phyloP scores from a whole-genome alignment of 2,888 invertebrate species.

The Rhingia rostrata region DNA sequence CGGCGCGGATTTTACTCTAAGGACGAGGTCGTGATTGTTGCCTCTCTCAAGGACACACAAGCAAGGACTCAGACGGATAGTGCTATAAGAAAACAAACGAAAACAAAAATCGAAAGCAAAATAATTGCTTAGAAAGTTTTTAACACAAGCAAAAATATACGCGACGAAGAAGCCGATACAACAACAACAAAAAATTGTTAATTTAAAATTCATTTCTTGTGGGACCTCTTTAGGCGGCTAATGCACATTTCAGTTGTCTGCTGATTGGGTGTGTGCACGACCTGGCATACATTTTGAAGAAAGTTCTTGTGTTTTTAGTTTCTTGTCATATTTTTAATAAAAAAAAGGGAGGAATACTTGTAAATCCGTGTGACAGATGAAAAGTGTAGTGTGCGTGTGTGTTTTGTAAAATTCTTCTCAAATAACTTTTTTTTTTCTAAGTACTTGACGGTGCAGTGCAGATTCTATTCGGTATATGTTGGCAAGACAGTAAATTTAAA shows the following conservation, averaged over 20 bases:
- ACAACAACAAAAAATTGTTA: constrained; percentile 18
- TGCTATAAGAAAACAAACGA: neutral
- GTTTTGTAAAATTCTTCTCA: neutral
- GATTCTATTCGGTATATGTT: constrained; percentile 30
- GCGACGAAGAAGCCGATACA: neutral
- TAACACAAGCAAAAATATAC: constrained; percentile 23
- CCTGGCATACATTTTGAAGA: constrained; percentile 67
- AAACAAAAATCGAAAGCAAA: constrained; percentile 55
- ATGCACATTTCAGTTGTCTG: constrained; percentile 43
- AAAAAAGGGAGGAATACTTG: constrained; percentile 32
- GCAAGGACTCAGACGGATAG: neutral
- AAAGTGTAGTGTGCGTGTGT: constrained; percentile 45
- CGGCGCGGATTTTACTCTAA: constrained; percentile 44
- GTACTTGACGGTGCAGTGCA: constrained; percentile 37
- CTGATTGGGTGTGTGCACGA: constrained; percentile 37
- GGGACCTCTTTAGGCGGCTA: constrained; percentile 63
- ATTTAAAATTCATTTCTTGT: constrained; percentile 57
- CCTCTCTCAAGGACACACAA: constrained; percentile 33
- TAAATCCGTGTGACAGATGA: constrained; percentile 66
- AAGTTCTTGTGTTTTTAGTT: constrained; percentile 49
- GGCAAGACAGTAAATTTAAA: constrained; percentile 38
- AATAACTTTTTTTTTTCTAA: neutral
- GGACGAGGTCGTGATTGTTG: constrained; percentile 18
- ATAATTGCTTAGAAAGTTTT: constrained; percentile 65
- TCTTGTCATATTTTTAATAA: constrained; percentile 18